Base-by-base conservation (phyloP, 2,113 vertebrate genomes). In the Haemorhous mexicanus region DNA sequence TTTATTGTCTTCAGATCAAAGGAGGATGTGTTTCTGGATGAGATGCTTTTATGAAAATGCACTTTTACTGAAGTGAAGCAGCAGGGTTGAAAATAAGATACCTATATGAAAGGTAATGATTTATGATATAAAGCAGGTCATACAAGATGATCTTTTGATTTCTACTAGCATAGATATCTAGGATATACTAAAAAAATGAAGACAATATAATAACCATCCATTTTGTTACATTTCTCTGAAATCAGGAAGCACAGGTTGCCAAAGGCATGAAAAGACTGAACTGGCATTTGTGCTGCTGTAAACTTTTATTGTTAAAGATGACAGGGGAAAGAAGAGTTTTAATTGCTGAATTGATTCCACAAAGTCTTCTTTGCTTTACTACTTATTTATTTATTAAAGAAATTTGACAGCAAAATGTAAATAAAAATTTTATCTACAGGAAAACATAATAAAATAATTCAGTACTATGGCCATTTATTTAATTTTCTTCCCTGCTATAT, bases 401-500 rank as follows among this genome's bases (percentile, higher is more conserved):
- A 70, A 41, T n/a, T 6, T 68, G 33, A 87, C 55, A 80, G 4
- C 3, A 84, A 91, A 91, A 47, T 10, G 33, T 80, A 33, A 80
- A 83, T 63, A 23, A 68, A 85, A 67, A 64, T 39, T 52, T 1
- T 82, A n/a, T 72, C 53, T 68, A 37, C 20, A 76, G 9, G 23
- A 37, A 79, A 96, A 68, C 27, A 70, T 82, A 62, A 74, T 66
- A 13, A 94, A 73, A 83, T 72, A 90, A 17, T 76, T 80, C 56
- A 63, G 56, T 43, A 66, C 15, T 37, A 78, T 67, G 77, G 72
- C 47, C 53, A 83, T 87, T 96, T 95, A 81, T 93, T 97, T 93
- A 33, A 92, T 96, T 96, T 97, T 97, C 67, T 67, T 95, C 90
- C 73, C n/a, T 80, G 19, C 10, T 76, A 26, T 94, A 96, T 92